These are phyloP conservation scores for Gibbula magus DNA, from an alignment of 2,888 invertebrate genomes.

Conservation along the genomic window DNA sequence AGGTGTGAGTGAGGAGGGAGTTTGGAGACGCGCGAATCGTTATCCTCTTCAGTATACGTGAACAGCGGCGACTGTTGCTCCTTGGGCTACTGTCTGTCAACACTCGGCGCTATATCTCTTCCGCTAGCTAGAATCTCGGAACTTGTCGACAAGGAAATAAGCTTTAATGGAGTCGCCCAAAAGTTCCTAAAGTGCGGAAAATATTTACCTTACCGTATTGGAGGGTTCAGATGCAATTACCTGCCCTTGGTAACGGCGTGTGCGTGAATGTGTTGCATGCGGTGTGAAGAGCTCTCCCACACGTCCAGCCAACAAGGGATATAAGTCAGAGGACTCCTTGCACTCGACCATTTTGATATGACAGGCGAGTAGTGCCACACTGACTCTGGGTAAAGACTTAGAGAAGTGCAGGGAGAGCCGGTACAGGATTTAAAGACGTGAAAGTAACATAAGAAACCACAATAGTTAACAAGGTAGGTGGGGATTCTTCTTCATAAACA, in stretches of 20 bases:
- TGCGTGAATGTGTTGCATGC: background rate
- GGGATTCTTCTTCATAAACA: too few relatives aligned
- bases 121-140: background rate
- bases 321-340: background rate
- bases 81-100: background rate
- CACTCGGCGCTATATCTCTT: background rate
- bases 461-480: too few relatives aligned
- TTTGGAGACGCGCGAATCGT: too few relatives aligned
- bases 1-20: too few relatives aligned
- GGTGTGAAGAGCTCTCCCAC: background rate
- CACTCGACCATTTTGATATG: constrained; percentile 4
- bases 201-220: constrained; percentile 7
- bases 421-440: too few relatives aligned
- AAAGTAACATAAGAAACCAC: too few relatives aligned
- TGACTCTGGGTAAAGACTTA: background rate
- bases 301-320: background rate
- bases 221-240: constrained; percentile 7
- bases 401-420: background rate
- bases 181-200: background rate
- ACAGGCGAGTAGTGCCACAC: background rate
- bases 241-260: background rate
- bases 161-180: background rate
- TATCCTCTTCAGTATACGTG: too few relatives aligned
- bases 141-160: constrained; percentile 2
- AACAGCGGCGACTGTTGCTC: too few relatives aligned